Percentiles rank a stretch among this genome's conserved stretches.
Conservation (phyloP, 1,140 invertebrate genomes). For the Capitella teleta region DNA sequence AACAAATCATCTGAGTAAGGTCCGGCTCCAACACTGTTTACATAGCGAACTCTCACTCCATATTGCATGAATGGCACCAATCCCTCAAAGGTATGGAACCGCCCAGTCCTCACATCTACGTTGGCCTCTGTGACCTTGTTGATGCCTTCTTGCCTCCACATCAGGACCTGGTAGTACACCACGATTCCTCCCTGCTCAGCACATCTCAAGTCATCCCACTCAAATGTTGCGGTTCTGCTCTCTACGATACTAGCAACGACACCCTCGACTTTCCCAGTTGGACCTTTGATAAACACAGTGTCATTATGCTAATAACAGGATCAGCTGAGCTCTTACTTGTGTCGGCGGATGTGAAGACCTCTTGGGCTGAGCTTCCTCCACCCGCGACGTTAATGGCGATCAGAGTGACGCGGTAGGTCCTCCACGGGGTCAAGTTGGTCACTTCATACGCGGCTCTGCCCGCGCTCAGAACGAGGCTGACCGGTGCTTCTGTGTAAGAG, state of each 20-base stretch:
- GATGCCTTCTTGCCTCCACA: neutral
- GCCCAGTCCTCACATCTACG: neutral
- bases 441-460: neutral
- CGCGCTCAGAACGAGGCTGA: neutral
- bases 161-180: neutral
- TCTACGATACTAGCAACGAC: neutral
- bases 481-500: neutral
- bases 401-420: neutral
- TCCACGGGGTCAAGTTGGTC: neutral
- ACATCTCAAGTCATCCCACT: slow-evolving; percentile 1
- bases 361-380: neutral
- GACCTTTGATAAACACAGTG: neutral
- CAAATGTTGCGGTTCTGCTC: neutral
- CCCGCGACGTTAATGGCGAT: neutral
- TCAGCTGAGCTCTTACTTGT: neutral
- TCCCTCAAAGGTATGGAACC: neutral
- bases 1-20: slow-evolving; percentile 4
- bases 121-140: neutral
- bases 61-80: slow-evolving; percentile 20
- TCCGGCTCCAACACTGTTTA: slow-evolving; percentile 19
- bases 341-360: neutral
- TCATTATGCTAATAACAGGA: neutral
- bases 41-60: slow-evolving; percentile 16
- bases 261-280: neutral
- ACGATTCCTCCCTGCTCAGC: neutral